Base-by-base conservation (phyloP, 2,113 vertebrate species). In the Chascanopsetta lugubris region DNA sequence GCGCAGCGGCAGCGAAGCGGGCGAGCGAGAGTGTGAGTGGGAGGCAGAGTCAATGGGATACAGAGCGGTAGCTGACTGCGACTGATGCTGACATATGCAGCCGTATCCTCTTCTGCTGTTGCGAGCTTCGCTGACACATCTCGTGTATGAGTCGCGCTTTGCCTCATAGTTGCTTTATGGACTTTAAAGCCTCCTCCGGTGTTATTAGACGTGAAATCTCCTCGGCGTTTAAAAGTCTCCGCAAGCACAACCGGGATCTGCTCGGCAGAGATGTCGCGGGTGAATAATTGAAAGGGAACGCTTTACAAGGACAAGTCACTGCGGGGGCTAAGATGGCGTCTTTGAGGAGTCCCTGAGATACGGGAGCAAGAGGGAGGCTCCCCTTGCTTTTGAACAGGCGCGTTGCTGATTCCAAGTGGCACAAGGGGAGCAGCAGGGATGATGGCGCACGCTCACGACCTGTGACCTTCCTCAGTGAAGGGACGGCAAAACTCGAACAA, bases 201-300 rank as follows among this genome's bases (percentile, higher is more conserved):
- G 63, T 70, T 75, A 80, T 75, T 69, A 57, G 60, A 84, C 73
- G 53, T 46, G 55, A 84, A 70, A 72, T 56, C 38, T 50, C 50
- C 63, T 77, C 54, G 64, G 68, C 79, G 74, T 85, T 75, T 76
- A 69, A 72, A 80, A 59, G 8, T 64, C 53, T 69, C 48, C 22
- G 45, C 56, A 76, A n/a, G 47, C 47, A 61, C 59, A 34, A 32
- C 72, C 26, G 27, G 67, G 49, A 58, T 58, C 54, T 72, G 46
- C 43, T 55, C 77, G 74, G 79, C 78, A 81, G 72, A 83, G 80
- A 85, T 71, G 65, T 63, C 66, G 4, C 29, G 32, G 27, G 72
- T 89, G 54, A 89, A 89, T 85, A 79, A 87, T 89, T 82, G 61
- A 87, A 82, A 61, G 61, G 63, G 61, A 60, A 75, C 30, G 63